phyloP scores from a whole-genome alignment of 2,888 invertebrate genomes.

The Cybosia mesomella region DNA sequence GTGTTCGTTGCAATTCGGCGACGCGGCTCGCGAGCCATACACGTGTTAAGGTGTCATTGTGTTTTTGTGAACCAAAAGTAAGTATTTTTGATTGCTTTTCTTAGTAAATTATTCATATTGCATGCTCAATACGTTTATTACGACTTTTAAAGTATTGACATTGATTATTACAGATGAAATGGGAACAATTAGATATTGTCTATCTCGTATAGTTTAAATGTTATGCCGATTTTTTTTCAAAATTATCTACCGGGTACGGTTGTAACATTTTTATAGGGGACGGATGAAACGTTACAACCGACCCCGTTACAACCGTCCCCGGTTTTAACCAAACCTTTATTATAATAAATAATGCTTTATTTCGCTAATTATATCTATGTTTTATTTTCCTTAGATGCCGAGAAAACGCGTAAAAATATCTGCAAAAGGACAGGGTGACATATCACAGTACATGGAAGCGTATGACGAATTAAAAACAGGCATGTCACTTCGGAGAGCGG shows the following conservation, averaged over 20 bases:
- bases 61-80: no score
- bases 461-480: background rate
- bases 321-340: background rate
- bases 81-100: no score
- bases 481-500: background rate
- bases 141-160: background rate
- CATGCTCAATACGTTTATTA: background rate
- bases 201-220: background rate
- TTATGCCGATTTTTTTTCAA: background rate
- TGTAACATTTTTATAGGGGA: slow-evolving; percentile 6
- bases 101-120: no score
- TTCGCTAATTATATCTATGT: background rate
- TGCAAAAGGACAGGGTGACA: background rate
- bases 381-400: no score
- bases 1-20: background rate
- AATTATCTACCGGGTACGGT: background rate
- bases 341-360: background rate
- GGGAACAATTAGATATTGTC: background rate
- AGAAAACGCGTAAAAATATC: background rate
- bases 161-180: slow-evolving; percentile 4
- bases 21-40: no score
- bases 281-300: slow-evolving; percentile 1
- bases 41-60: no score
- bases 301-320: background rate
- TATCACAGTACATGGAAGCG: background rate